Base-by-base conservation (phyloP, 1,140 invertebrate species). In the Grapholita molesta region DNA sequence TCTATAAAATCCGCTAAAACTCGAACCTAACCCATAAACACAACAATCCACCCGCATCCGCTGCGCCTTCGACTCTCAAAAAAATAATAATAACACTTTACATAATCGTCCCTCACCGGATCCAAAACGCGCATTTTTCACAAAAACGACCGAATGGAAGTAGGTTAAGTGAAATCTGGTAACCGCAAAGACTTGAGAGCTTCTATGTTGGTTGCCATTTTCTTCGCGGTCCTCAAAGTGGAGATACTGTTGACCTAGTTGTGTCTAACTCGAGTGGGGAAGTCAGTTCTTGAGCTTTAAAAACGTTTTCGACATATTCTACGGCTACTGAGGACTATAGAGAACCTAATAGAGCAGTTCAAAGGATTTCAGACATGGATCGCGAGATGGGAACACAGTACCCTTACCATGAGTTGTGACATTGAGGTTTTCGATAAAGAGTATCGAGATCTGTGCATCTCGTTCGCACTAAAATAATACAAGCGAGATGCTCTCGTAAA, bases 21-120 rank as follows among this genome's bases (percentile, higher is more conserved):
- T 77, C 0, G 18, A 12, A 57, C 73, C 73, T n/a, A 23, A 64
- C 67, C 12, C 65, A 70, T 11, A 23, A 66, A 64, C 11, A 61
- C 53, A 30, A 64, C 65, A 70, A 25, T 48, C 70, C 33, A 11
- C 24, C 66, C 32, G 70, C 72, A 75, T 73, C 73, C 73, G 70
- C 75, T 75, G 55, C 71, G 64, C 68, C 69, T 68, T 55, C 21
- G 55, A 67, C 68, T 75, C 74, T 75, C 74, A 77, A 71, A 77
- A 82, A 83, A 82, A 84, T 81, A 85, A 86, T 83, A 83, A 85
- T 87, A 86, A 84, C 80, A 85, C 82, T 87, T 85, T 84, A 77
- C 82, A 85, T 84, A 87, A 85, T 77, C 82, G 84, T 81, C 83
- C 83, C 78, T 81, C 73, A 67, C 70, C 68, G 70, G 67, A 69